A percentile compares a stretch with the other conserved stretches of the same genome.
These are phyloP conservation scores for Toxotes lorentzi DNA, from an alignment of 2,797 vertebrate genomes.

Conservation along the genomic window DNA sequence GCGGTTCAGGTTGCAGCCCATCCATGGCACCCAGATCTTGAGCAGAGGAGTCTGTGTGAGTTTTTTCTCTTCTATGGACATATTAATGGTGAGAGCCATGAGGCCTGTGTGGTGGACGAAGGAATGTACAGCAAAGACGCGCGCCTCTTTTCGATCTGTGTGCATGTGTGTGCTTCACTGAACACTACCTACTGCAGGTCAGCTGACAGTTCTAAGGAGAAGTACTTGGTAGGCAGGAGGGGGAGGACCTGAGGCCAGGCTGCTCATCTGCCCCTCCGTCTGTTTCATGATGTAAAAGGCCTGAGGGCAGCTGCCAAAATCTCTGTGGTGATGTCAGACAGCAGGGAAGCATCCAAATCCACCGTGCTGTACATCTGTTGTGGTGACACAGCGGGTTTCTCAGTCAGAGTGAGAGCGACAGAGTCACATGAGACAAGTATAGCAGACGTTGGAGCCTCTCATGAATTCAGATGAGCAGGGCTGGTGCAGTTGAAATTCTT, in stretches of 20 bases:
- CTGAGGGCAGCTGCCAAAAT: slow-evolving; percentile 19
- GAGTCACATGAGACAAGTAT: not conserved
- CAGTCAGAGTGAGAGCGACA: not conserved
- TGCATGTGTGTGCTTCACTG: slow-evolving; percentile 57
- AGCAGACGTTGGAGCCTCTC: not conserved
- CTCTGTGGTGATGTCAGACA: slow-evolving; percentile 23
- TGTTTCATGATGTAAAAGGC: slow-evolving; percentile 44
- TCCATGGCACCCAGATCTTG: slow-evolving; percentile 90
- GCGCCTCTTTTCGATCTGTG: slow-evolving; percentile 41
- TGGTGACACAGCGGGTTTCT: slow-evolving; percentile 22
- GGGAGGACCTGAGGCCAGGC: slow-evolving; percentile 35
- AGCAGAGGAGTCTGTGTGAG: slow-evolving; percentile 88
- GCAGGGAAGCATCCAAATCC: slow-evolving; percentile 4
- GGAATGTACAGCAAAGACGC: slow-evolving; percentile 19
- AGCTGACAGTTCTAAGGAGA: slow-evolving; percentile 80
- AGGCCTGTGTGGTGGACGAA: slow-evolving; percentile 40
- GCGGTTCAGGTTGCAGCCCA: slow-evolving; percentile 76
- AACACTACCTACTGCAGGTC: slow-evolving; percentile 70
- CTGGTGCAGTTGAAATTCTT: fast-evolving
- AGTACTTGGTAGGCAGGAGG: slow-evolving; percentile 47
- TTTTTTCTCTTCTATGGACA: slow-evolving; percentile 76
- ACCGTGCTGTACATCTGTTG: not conserved
- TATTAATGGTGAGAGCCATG: slow-evolving; percentile 62
- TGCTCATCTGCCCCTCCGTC: slow-evolving; percentile 43
- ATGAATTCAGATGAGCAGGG: slow-evolving; percentile 44